Base-by-base conservation (phyloP, 2,113 vertebrate genomes). In the Trogon melanurus region DNA sequence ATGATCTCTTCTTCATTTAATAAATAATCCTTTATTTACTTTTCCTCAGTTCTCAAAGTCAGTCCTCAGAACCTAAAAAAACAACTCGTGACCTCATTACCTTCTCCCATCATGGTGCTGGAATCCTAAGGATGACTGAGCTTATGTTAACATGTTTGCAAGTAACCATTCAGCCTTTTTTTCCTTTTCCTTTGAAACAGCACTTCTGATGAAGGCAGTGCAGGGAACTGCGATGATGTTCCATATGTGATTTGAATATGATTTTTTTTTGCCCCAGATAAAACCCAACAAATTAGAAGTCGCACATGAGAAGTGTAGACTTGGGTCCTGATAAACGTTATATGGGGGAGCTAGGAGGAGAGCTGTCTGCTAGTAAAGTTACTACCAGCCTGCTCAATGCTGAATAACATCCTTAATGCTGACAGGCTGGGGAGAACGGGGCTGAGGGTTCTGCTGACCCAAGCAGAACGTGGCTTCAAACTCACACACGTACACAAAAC, bases 21-120 rank as follows among this genome's bases (percentile, higher is more conserved):
- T 97, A 96, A 92, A 97, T 95, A 95, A 96, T 95, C 95, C 89
- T 95, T 91, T 95, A 80, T 97, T 96, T 96, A 91, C 93, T 94
- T 95, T 96, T 92, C 73, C 76, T 91, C 80, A 13, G 73, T 72
- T 95, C 89, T 95, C 94, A 95, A 93, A 97, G 95, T 88, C 69
- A 91, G 85, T 75, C 85, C 91, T 95, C 93, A 90, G 69, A 93
- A 94, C 76, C 72, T 94, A 86, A 88, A 95, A 95, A 78, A 91
- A 76, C 88, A 97, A 78, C 56, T 30, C 79, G 64, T 97, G 96
- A 96, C 88, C 96, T 97, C 95, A 93, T 91, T 93, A 93, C 96
- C 91, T 97, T 95, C 88, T 96, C 53, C 79, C 86, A 85, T 95
- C 72, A 27, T 32, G n/a, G 67, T 88, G 50, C 82, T 95, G 72